These are phyloP conservation scores for Heterochromis multidens DNA, from an alignment of 2,113 vertebrate genomes.

Conservation along the genomic window DNA sequence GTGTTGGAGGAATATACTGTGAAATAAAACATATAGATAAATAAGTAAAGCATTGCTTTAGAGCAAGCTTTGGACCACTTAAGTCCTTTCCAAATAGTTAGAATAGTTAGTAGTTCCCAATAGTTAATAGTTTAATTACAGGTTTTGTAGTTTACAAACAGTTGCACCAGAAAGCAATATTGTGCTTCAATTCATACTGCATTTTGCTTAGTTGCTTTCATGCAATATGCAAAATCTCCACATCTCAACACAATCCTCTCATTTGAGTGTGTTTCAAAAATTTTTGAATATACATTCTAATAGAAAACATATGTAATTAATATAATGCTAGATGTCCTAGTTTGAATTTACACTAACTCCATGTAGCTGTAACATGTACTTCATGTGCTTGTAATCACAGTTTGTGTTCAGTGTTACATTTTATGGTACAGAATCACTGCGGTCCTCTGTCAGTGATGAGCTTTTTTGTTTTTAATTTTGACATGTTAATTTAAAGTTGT, in stretches of 20 bases:
- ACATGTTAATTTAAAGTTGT: slow-evolving; percentile 78
- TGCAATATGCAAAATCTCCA: neutral
- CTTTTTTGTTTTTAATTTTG: slow-evolving; percentile 63
- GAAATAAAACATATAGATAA: slow-evolving; percentile 46
- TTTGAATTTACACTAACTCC: neutral
- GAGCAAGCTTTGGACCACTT: slow-evolving; percentile 9
- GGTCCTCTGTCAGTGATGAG: slow-evolving; percentile 44
- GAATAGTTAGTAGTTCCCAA: neutral
- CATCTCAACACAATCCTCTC: neutral
- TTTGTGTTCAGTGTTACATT: slow-evolving; percentile 9
- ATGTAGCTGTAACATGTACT: neutral
- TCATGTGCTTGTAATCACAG: slow-evolving; percentile 17
- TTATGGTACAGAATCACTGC: neutral
- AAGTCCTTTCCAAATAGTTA: slow-evolving; percentile 1
- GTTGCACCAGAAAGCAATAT: neutral
- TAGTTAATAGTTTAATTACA: neutral
- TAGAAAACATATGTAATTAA: neutral
- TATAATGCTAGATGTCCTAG: neutral
- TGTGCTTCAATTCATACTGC: neutral
- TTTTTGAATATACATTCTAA: neutral
- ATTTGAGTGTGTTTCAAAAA: neutral
- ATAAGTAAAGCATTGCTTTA: slow-evolving; percentile 23
- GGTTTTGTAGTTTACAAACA: neutral
- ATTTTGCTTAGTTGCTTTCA: neutral
- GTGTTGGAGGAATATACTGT: slow-evolving; percentile 43